Evolutionary conservation across 2,797 vertebrate genomes (phyloP).

Genomic region (Chaenodraco wilsoni): DNA sequence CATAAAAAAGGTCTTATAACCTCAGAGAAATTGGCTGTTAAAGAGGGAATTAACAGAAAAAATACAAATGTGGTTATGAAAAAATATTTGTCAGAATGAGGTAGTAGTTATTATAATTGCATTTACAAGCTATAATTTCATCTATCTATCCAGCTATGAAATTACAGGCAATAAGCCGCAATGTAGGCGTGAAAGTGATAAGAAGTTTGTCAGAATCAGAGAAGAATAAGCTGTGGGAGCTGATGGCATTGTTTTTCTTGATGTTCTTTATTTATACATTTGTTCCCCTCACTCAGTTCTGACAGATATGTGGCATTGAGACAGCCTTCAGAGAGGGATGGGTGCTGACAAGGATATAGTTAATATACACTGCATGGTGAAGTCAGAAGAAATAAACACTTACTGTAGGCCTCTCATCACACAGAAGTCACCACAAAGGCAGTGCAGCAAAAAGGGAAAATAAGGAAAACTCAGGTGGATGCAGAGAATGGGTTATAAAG

Average conservation of each 20-base stretch:
- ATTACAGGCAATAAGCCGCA: constrained; percentile 13
- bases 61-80: constrained; percentile 36
- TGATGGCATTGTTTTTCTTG: constrained; percentile 44
- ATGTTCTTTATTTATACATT: constrained; percentile 4
- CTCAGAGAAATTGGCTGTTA: constrained; percentile 53
- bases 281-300: constrained; percentile 26
- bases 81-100: constrained; percentile 61
- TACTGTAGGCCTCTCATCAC: constrained; percentile 36
- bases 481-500: not conserved
- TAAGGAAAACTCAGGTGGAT: constrained; percentile 21
- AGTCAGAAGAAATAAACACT: constrained; percentile 48
- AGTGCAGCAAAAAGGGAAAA: constrained; percentile 25
- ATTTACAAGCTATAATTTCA: constrained; percentile 27
- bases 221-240: constrained; percentile 35
- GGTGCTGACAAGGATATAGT: constrained; percentile 49
- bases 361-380: constrained; percentile 37
- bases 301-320: constrained; percentile 43
- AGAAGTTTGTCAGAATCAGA: constrained; percentile 38
- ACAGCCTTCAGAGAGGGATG: constrained; percentile 35
- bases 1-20: constrained; percentile 59
- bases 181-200: constrained; percentile 28
- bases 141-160: constrained; percentile 16
- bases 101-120: constrained; percentile 42
- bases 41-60: constrained; percentile 48
- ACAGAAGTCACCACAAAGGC: constrained; percentile 36